Evolutionary conservation across 2,113 vertebrate genomes (phyloP), one percentile per base, ranked within the genome.

Genomic region (Hoplias malabaricus): DNA sequence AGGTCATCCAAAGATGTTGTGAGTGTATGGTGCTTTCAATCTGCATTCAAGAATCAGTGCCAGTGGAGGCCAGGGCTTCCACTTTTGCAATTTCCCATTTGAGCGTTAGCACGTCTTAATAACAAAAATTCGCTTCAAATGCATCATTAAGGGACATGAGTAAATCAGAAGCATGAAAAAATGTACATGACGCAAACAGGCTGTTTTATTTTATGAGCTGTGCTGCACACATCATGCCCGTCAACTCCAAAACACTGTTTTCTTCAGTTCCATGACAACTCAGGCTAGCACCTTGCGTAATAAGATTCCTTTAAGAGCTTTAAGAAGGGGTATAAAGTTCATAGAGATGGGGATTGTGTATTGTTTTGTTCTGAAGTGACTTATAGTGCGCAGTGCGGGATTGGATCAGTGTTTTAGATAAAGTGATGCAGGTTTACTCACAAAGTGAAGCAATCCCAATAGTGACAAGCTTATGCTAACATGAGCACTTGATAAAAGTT

Each of bases 201-300:
- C 38, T 5, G 2, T 48, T n/a, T n/a, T 16, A 11, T 33, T 48
- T 12, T 36, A 43, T 63, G 33, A 2, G n/a, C 54, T 46, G 19
- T 36, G 31, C 36, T 33, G 62, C 48, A 8, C 31, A 8, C 31
- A 29, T 29, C 27, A 33, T 19, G 61, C n/a, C 8, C 73, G 27
- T 53, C 31, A 59, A 69, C 5, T 61, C 40, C 38, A 38, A 79
- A 74, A 79, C 25, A 31, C 29, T n/a, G 61, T 59, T 68, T 43
- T 59, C 27, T 21, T 59, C 10, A 0, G 9, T 65, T 29, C 16
- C 16, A 74, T 50, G 50, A 80, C 11, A 8, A 34, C 16, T 4
- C 36, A 43, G 38, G 42, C 1, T 16, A 75, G 27, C 27, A 13
- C 14, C 27, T 73, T 36, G 40, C 54, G 50, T 73, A 73, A 81